Evolutionary conservation across 2,888 invertebrate species (phyloP).

Genomic region (Ectemnius cavifrons): DNA sequence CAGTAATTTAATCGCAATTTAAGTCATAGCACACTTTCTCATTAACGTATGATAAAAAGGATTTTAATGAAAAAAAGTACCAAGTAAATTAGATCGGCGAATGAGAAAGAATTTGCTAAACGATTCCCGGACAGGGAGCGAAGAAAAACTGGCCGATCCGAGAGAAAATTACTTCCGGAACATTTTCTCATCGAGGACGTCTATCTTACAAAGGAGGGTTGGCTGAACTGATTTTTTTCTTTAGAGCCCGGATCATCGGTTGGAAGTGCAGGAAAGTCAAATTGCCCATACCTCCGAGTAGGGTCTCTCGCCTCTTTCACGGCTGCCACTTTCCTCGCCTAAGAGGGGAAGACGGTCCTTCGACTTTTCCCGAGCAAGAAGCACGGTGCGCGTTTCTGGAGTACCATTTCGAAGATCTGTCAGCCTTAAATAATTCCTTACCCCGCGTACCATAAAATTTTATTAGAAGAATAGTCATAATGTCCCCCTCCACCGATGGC

Average conservation of each 20-base stretch:
- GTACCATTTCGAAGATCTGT: conserved; percentile 40
- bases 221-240: conserved; percentile 46
- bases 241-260: conserved; percentile 47
- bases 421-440: conserved; percentile 55
- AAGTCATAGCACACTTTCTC: too few species aligned
- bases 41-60: too few species aligned
- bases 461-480: conserved; percentile 48
- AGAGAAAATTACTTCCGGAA: conserved; percentile 36
- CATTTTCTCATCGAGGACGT: conserved; percentile 35
- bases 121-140: conserved; percentile 21
- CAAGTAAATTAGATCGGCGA: not conserved
- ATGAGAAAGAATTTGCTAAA: conserved; percentile 36
- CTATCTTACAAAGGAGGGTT: conserved; percentile 34
- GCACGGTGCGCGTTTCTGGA: not conserved
- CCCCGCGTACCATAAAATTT: conserved; percentile 44
- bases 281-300: conserved; percentile 46
- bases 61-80: conserved; percentile 7
- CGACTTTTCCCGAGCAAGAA: conserved; percentile 23
- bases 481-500: conserved; percentile 24
- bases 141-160: conserved; percentile 1
- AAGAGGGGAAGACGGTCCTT: conserved; percentile 33
- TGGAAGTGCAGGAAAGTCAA: conserved; percentile 54
- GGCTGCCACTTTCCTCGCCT: conserved; percentile 30
- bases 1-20: too few species aligned
- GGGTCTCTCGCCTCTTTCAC: conserved; percentile 37